phyloP scores from a whole-genome alignment of 2,888 invertebrate species.

The Miltochrista miniata region DNA sequence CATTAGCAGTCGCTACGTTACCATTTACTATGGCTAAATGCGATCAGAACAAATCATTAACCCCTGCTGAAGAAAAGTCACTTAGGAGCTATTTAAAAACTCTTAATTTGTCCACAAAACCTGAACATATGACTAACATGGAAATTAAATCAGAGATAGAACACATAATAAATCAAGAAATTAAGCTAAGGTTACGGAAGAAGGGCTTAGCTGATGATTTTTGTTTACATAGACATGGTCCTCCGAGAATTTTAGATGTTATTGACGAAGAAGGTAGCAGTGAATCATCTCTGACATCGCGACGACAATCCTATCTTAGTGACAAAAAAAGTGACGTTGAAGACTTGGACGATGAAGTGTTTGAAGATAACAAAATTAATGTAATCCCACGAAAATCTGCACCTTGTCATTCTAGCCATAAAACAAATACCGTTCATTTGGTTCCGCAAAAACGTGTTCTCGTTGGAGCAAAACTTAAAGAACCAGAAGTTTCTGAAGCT shows the following conservation, averaged over 20 bases:
- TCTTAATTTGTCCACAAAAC: conserved; percentile 80
- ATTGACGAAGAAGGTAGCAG: conserved; percentile 90
- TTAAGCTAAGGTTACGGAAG: conserved; percentile 68
- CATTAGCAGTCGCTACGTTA: conserved; percentile 66
- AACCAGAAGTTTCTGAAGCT: conserved; percentile 82
- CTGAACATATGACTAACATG: conserved; percentile 59
- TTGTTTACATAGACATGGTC: conserved; percentile 74
- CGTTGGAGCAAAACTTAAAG: conserved; percentile 85
- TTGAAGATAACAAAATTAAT: conserved; percentile 61
- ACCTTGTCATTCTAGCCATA: conserved; percentile 41
- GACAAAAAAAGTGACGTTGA: conserved; percentile 75
- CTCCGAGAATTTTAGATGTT: conserved; percentile 88
- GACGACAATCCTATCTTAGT: conserved; percentile 79
- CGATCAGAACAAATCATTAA: conserved; percentile 69
- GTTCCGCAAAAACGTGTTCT: conserved; percentile 79
- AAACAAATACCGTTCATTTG: conserved; percentile 60
- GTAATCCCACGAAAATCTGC: conserved; percentile 38
- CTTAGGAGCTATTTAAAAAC: conserved; percentile 82
- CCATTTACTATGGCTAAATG: conserved; percentile 71
- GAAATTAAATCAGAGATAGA: conserved; percentile 77
- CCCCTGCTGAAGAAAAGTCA: conserved; percentile 83
- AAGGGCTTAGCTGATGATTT: conserved; percentile 70
- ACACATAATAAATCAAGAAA: conserved; percentile 71
- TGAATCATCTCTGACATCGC: conserved; percentile 85
- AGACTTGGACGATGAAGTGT: conserved; percentile 79